These are phyloP conservation scores for Drosophila longiperda DNA, from an alignment of 2,888 invertebrate genomes.

Conservation along the genomic window DNA sequence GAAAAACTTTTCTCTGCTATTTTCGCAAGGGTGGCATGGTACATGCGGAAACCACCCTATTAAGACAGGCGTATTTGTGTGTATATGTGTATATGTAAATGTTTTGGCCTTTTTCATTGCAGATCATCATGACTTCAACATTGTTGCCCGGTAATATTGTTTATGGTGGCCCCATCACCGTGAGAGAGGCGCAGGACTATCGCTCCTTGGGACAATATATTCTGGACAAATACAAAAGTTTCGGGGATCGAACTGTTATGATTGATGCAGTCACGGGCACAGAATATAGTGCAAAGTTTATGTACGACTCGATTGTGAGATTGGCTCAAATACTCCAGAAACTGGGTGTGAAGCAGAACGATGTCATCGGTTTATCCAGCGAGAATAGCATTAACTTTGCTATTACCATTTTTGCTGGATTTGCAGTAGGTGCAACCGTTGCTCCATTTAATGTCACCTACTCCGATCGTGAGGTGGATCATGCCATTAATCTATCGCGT, in stretches of 20 bases:
- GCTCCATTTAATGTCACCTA: constrained; percentile 88
- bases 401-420: constrained; percentile 85
- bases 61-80: background rate
- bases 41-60: constrained; percentile 31
- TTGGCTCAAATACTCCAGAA: constrained; percentile 84
- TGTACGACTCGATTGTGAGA: constrained; percentile 76
- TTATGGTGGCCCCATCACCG: constrained; percentile 77
- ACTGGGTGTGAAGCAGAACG: constrained; percentile 85
- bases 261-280: constrained; percentile 81
- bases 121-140: constrained; percentile 69
- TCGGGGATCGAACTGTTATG: constrained; percentile 86
- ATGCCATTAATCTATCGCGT: constrained; percentile 89
- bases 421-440: constrained; percentile 86
- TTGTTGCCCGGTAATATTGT: constrained; percentile 82
- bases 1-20: background rate
- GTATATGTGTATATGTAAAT: background rate
- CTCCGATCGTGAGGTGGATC: constrained; percentile 88
- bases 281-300: constrained; percentile 74
- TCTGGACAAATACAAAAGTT: constrained; percentile 86
- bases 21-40: constrained; percentile 18
- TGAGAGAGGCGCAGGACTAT: constrained; percentile 61
- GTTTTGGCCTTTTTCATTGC: constrained; percentile 1
- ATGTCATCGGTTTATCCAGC: constrained; percentile 86
- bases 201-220: constrained; percentile 86
- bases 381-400: constrained; percentile 87